These are phyloP conservation scores for Hydrochoerus hydrochaeris DNA, from an alignment of 2,113 vertebrate species.

Conservation along the genomic window DNA sequence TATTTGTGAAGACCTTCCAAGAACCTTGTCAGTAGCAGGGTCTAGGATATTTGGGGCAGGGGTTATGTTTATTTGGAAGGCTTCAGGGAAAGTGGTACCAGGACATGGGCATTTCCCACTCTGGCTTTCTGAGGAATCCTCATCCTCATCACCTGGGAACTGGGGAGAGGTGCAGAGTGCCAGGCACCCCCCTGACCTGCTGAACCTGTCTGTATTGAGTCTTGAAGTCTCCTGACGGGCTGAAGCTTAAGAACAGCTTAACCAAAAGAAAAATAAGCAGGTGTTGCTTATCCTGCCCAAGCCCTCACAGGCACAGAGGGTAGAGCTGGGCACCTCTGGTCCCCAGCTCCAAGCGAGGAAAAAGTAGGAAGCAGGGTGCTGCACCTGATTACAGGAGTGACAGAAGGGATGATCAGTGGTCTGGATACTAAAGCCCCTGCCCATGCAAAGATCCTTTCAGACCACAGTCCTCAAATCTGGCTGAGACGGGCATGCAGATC, in stretches of 20 bases:
- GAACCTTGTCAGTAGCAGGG: neutral
- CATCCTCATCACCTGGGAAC: neutral
- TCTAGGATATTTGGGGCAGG: neutral
- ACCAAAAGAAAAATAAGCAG: neutral
- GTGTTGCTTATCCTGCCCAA: neutral
- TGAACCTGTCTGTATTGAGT: neutral
- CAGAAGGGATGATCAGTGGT: neutral
- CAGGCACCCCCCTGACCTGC: neutral
- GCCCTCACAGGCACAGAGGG: neutral
- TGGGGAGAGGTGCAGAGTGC: neutral
- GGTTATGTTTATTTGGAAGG: neutral
- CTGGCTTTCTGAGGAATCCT: neutral
- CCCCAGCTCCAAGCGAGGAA: neutral
- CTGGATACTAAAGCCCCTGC: neutral
- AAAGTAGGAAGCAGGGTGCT: neutral
- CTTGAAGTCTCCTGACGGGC: neutral
- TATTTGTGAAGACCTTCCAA: neutral
- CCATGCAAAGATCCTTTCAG: neutral
- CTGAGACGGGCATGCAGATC: neutral
- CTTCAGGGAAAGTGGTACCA: neutral
- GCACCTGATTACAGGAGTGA: neutral
- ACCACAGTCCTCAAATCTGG: neutral
- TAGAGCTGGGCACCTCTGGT: neutral
- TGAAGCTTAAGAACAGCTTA: neutral
- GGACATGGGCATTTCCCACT: neutral